Conservation (phyloP, 2,888 invertebrate species). For the Leptarthrus brevirostris region DNA sequence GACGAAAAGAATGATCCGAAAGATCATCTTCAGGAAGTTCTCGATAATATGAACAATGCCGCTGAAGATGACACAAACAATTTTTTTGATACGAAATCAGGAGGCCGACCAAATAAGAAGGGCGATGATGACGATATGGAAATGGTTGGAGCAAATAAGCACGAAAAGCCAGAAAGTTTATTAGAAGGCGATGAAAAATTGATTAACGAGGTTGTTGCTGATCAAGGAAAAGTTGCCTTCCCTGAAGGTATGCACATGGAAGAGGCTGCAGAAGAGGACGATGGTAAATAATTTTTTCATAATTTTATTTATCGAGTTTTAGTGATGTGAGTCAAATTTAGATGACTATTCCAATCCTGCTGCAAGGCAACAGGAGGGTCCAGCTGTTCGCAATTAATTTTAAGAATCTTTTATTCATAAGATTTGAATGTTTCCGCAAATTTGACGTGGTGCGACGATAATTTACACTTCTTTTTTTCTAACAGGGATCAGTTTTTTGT, state of each 20-base stretch:
- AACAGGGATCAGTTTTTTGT: neutral
- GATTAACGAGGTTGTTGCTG: constrained; percentile 67
- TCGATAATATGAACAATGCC: constrained; percentile 62
- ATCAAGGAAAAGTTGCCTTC: constrained; percentile 64
- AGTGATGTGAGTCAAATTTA: constrained; percentile 41
- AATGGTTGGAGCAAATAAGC: constrained; percentile 56
- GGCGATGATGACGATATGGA: constrained; percentile 59
- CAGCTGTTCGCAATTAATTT: constrained; percentile 68
- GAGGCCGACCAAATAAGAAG: constrained; percentile 51
- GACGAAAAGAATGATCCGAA: constrained; percentile 54
- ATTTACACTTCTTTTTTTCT: constrained; percentile 4
- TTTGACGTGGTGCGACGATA: neutral
- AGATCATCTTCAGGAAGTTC: constrained; percentile 54
- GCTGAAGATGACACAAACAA: constrained; percentile 61
- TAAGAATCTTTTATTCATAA: constrained; percentile 36
- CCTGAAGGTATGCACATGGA: constrained; percentile 65
- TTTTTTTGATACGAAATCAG: constrained; percentile 59
- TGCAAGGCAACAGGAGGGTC: constrained; percentile 67
- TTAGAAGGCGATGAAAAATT: constrained; percentile 64
- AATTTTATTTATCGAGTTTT: neutral
- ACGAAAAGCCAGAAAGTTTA: constrained; percentile 60
- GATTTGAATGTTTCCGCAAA: neutral
- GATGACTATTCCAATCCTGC: constrained; percentile 69
- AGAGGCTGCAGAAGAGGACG: constrained; percentile 67
- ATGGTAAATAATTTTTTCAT: constrained; percentile 63